A percentile compares a stretch with the other conserved stretches of the same genome.
Evolutionary conservation across 2,797 vertebrate species (phyloP).

Genomic region (Brachyalestes nurse): DNA sequence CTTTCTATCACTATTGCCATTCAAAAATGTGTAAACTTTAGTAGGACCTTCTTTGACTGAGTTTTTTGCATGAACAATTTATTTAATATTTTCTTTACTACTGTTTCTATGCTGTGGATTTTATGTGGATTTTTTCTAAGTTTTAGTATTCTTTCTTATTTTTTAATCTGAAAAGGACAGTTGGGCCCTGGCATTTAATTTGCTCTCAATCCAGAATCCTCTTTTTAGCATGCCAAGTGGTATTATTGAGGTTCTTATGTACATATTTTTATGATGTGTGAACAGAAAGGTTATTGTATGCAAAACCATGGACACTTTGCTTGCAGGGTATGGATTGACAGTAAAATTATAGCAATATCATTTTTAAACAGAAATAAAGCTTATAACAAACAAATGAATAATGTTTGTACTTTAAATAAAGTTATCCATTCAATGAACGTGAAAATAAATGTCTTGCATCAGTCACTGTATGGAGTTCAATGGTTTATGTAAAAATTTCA

Average conservation of each 20-base stretch:
- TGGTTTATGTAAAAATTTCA: background rate
- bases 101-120: conserved; percentile 44
- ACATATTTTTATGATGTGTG: conserved; percentile 50
- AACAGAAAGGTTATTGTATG: conserved; percentile 59
- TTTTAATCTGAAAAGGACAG: conserved; percentile 35
- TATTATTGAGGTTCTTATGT: conserved; percentile 41
- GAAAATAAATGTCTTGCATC: conserved; percentile 46
- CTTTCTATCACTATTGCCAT: conserved; percentile 9
- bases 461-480: background rate
- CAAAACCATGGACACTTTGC: conserved; percentile 77
- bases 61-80: conserved; percentile 22
- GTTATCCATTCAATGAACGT: conserved; percentile 46
- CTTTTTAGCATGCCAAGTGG: conserved; percentile 44
- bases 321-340: conserved; percentile 82
- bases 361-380: conserved; percentile 71
- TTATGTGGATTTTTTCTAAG: conserved; percentile 24
- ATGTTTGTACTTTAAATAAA: conserved; percentile 42
- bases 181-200: conserved; percentile 10
- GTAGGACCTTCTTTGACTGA: conserved; percentile 3
- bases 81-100: conserved; percentile 40
- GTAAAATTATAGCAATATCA: conserved; percentile 81
- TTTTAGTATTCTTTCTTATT: conserved; percentile 1
- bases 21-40: background rate
- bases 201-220: conserved; percentile 52
- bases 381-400: conserved; percentile 45